Base-by-base conservation (phyloP, 1,140 invertebrate genomes). In the Chrysopa pallens region DNA sequence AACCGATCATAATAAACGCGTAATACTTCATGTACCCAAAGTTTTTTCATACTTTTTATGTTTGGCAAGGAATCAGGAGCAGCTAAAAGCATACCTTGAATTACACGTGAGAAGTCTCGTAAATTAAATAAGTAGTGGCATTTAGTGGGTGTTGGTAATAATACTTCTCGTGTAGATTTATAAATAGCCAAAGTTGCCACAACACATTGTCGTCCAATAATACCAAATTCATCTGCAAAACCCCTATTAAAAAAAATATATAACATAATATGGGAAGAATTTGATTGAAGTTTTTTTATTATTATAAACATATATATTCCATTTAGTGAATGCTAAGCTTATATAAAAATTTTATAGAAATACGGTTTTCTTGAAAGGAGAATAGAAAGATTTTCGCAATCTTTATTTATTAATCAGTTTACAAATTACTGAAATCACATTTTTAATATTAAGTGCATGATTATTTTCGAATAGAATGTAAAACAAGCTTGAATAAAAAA, bases 71-170 rank as follows among this genome's bases (percentile, higher is more conserved):
- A 85, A 67, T 94, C 88, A 0, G 92, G 91, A 2, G 86, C 84
- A 0, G 90, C 94, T 8, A 97, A 60, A 9, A 95, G 61, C 0
- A 96, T 82, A 33, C 93, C 92, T 76, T 87, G 78, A 53, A 96
- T 84, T 7, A 96, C 89, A 59, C 89, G 70, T 4, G 87, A 88
- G 59, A 94, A 94, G 62, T 96, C 93, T 52, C 91, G 71, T 44
- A 96, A 69, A 64, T 96, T 96, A 60, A 96, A 97, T 1, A 92
- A 69, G 59, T 96, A 95, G 62, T 94, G 91, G 1, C 84, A 92
- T 54, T 94, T 93, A 2, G 82, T 68, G 1, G 84, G 84, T 2
- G 89, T 95, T 6, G 93, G 91, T 38, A 95, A 61, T 13, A 97
- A 67, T 66, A 85, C 80, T 6, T 66, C 52, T 48, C 86, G 72